Conservation (phyloP, 2,113 vertebrate genomes). For the chimpanzee (Pan troglodytes) region NHGRI_mPanTro3-v2.1_pri NC_072410.2:99260501-99261000, state of each 20-base stretch:
- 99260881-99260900: background rate
- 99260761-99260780: background rate
- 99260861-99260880: no score
- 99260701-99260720: background rate
- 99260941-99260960: background rate
- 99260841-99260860: background rate
- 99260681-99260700: background rate
- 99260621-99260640: background rate
- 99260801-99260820: background rate
- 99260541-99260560: background rate
- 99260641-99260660: background rate
- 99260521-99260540: background rate
- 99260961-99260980: background rate
- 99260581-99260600: background rate
- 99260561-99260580: background rate
- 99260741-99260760: background rate
- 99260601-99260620: background rate
- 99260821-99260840: background rate
- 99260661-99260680: background rate
- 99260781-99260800: background rate
- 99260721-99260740: background rate
- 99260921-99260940: background rate
- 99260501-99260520: background rate
- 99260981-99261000: background rate
- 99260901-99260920: rapidly evolving